Percentiles rank a stretch among this genome's conserved stretches.
These are phyloP conservation scores for Nemopilema nomurai DNA, from an alignment of 30 jellyfish, hydroid and myxozoan genomes.

Conservation along the genomic window DNA sequence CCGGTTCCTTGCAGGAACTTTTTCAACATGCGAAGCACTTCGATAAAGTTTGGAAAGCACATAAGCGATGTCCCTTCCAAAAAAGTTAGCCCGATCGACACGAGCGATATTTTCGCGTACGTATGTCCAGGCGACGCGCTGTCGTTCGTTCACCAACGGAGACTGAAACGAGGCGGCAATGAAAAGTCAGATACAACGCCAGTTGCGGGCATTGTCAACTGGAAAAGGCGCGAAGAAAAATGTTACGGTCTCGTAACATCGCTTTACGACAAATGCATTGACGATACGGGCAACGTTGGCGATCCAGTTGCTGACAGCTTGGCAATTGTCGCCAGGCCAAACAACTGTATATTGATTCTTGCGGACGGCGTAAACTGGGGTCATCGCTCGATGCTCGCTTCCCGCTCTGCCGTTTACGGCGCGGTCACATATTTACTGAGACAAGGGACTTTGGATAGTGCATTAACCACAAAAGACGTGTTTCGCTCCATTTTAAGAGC, in stretches of 20 bases:
- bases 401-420: constrained; percentile 85
- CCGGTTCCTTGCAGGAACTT: constrained; percentile 59
- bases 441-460: constrained; percentile 33
- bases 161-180: constrained; percentile 13
- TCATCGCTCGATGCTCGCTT: constrained; percentile 75
- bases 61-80: constrained; percentile 71
- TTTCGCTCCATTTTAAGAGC: constrained; percentile 68
- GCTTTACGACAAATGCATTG: constrained; percentile 58
- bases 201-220: constrained; percentile 55
- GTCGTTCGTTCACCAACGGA: constrained; percentile 40
- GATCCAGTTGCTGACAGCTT: constrained; percentile 92
- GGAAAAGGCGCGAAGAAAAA: constrained; percentile 72
- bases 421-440: constrained; percentile 49
- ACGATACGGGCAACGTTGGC: constrained; percentile 50
- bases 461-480: constrained; percentile 74
- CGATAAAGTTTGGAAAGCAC: constrained; percentile 59
- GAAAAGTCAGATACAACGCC: constrained; percentile 44
- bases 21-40: constrained; percentile 45
- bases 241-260: constrained; percentile 83
- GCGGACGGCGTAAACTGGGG: constrained; percentile 99
- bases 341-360: constrained; percentile 63
- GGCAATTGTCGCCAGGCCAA: constrained; percentile 74
- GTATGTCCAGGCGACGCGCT: constrained; percentile 74
- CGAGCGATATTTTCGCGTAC: constrained; percentile 51
- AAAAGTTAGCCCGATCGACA: constrained; percentile 37